Percentiles rank a stretch among this genome's conserved stretches.
These are phyloP conservation scores for Merops nubicus DNA, from an alignment of 2,113 vertebrate genomes.

Conservation along the genomic window DNA sequence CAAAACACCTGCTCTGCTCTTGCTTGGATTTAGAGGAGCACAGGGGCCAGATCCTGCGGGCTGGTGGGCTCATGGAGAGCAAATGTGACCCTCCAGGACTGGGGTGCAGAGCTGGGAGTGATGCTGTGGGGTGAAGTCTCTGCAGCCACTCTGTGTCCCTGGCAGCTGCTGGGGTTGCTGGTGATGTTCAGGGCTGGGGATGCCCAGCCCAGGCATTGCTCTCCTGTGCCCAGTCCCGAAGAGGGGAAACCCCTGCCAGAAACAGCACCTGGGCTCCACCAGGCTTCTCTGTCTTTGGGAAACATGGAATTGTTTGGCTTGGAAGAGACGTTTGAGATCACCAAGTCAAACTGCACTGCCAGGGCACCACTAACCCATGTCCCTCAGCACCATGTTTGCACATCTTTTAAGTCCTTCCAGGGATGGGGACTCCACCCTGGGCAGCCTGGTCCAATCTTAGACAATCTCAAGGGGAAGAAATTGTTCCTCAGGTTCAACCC, in stretches of 20 bases:
- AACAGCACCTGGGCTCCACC: neutral
- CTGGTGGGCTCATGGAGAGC: rapidly evolving
- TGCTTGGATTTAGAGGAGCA: neutral
- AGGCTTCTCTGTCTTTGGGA: neutral
- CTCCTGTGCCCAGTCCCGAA: rapidly evolving
- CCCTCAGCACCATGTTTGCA: neutral
- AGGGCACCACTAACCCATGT: neutral
- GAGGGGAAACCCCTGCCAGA: neutral
- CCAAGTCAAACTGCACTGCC: neutral
- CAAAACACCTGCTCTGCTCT: neutral
- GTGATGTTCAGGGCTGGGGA: neutral
- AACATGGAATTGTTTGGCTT: neutral
- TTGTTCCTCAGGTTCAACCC: neutral
- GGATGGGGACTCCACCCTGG: neutral
- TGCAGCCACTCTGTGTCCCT: neutral
- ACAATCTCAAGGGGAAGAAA: neutral
- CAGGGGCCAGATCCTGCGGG: neutral
- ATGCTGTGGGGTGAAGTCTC: neutral
- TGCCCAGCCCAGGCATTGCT: neutral
- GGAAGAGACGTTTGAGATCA: neutral
- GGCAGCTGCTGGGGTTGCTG: neutral
- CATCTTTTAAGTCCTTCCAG: neutral
- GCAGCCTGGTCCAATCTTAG: neutral
- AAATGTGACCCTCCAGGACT: rapidly evolving
- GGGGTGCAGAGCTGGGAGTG: neutral